These are phyloP conservation scores for Trachurus trachurus DNA, from an alignment of 2,797 vertebrate genomes.

Conservation along the genomic window DNA sequence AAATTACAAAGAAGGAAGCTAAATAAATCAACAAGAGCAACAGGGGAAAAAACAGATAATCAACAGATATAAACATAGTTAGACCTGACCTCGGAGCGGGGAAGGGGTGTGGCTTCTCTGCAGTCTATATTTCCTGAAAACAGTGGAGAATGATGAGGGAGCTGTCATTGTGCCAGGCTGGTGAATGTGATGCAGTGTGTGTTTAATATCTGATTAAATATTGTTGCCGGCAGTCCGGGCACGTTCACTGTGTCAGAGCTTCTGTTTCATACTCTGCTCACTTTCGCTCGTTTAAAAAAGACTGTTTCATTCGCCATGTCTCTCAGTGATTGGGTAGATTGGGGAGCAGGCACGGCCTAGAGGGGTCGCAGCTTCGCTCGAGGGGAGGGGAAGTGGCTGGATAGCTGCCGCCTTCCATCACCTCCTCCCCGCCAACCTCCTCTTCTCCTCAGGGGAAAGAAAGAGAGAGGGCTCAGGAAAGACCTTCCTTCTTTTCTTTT, in stretches of 20 bases:
- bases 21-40: constrained; percentile 62
- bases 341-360: constrained; percentile 24
- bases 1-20: constrained; percentile 35
- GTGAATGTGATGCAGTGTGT: constrained; percentile 59
- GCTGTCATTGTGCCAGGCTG: constrained; percentile 56
- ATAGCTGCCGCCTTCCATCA: constrained; percentile 41
- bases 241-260: constrained; percentile 68
- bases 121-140: constrained; percentile 56
- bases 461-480: constrained; percentile 59
- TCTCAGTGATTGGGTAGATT: constrained; percentile 40
- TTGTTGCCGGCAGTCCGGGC: constrained; percentile 68
- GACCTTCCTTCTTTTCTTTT: constrained; percentile 34
- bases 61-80: constrained; percentile 63
- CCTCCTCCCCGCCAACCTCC: constrained; percentile 36
- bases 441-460: constrained; percentile 52
- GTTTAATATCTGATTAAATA: constrained; percentile 79
- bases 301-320: constrained; percentile 60
- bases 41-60: constrained; percentile 41
- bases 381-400: constrained; percentile 59
- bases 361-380: constrained; percentile 50
- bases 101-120: constrained; percentile 14
- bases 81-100: constrained; percentile 40
- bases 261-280: constrained; percentile 61
- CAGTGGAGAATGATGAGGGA: constrained; percentile 58
- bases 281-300: constrained; percentile 47